A percentile compares a stretch with the other conserved stretches of the same genome.
Evolutionary conservation across 2,797 vertebrate species (phyloP).

Genomic region (Hippoglossus hippoglossus): DNA sequence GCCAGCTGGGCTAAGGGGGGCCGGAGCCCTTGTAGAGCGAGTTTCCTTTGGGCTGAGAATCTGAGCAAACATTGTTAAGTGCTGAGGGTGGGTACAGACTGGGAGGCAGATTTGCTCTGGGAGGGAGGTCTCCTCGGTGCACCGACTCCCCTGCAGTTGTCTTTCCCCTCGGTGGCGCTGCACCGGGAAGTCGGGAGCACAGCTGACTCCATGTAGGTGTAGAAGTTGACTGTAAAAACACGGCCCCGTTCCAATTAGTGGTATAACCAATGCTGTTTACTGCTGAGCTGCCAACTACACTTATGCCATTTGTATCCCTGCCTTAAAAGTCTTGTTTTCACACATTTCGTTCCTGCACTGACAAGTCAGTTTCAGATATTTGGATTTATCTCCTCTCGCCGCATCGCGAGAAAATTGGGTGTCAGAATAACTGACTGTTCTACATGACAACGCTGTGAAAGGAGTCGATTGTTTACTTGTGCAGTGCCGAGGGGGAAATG

Average conservation of each 20-base stretch:
- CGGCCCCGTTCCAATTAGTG: constrained; percentile 29
- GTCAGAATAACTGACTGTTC: constrained; percentile 32
- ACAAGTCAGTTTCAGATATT: constrained; percentile 28
- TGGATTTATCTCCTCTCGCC: constrained; percentile 22
- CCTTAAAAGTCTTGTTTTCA: constrained; percentile 22
- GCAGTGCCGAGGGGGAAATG: constrained; percentile 14
- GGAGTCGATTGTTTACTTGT: constrained; percentile 43
- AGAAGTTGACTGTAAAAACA: constrained; percentile 21
- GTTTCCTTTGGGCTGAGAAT: constrained; percentile 33
- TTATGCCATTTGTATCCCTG: constrained; percentile 22
- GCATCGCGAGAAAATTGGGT: constrained; percentile 17
- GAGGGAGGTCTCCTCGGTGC: constrained; percentile 35
- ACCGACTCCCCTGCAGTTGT: constrained; percentile 36
- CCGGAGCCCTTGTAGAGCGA: no score
- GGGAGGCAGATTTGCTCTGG: constrained; percentile 27
- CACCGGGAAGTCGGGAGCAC: constrained; percentile 24
- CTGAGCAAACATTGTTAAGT: constrained; percentile 58
- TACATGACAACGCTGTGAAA: constrained; percentile 19
- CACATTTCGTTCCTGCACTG: constrained; percentile 12
- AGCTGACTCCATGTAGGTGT: constrained; percentile 29
- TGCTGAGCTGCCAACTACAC: constrained; percentile 19
- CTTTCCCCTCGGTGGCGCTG: constrained; percentile 12
- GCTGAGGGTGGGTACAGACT: constrained; percentile 43
- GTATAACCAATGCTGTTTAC: constrained; percentile 17
- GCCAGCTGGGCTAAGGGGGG: constrained; percentile 8